phyloP scores from a whole-genome alignment of 2,113 vertebrate species.

The Sterrhoptilus dennistouni region DNA sequence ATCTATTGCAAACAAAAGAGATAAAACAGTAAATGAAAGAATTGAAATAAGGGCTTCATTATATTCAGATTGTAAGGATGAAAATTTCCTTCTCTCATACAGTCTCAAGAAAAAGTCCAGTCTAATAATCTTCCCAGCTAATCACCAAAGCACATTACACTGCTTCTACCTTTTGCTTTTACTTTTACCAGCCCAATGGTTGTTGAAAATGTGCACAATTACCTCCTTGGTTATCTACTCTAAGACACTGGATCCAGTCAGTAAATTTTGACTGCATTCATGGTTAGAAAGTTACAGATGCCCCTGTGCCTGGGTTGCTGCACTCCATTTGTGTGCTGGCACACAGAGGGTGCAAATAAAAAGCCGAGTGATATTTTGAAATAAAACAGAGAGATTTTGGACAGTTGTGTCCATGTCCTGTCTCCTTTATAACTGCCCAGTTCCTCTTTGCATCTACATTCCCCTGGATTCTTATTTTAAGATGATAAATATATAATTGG shows the following conservation, averaged over 20 bases:
- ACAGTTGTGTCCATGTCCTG: neutral
- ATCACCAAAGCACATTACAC: neutral
- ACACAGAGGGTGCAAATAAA: neutral
- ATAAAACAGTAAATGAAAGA: constrained; percentile 10
- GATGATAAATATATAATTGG: neutral
- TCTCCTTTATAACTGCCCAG: neutral
- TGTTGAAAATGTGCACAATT: neutral
- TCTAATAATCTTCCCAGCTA: neutral
- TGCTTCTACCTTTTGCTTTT: neutral
- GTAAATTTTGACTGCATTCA: neutral
- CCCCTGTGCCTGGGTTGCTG: neutral
- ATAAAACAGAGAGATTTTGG: neutral
- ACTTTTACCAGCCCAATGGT: neutral
- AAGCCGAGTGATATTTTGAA: neutral
- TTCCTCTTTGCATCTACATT: neutral
- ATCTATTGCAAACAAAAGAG: constrained; percentile 28
- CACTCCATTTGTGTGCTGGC: neutral
- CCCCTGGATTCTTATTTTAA: neutral
- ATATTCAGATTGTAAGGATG: neutral
- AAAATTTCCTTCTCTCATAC: neutral
- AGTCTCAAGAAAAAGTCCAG: neutral
- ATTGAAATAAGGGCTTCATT: constrained; percentile 34
- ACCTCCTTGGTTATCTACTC: neutral
- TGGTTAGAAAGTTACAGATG: neutral
- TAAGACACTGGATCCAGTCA: neutral